Conservation (phyloP, 2,888 invertebrate species). For the Aphrophora alni region DNA sequence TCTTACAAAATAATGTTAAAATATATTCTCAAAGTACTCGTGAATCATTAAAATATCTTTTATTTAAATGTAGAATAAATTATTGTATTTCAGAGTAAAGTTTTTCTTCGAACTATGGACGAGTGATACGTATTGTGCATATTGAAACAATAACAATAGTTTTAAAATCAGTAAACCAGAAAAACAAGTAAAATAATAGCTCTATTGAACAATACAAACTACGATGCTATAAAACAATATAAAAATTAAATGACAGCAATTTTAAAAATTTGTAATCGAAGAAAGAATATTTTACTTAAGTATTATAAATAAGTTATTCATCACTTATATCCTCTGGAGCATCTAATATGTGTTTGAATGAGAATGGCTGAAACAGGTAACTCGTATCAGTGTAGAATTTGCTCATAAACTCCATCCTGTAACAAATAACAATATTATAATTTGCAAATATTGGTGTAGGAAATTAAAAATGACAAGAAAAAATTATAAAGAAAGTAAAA, state of each 20-base stretch:
- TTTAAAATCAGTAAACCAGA: too few species aligned
- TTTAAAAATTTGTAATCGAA: neutral
- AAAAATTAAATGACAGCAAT: neutral
- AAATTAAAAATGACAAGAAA: too few species aligned
- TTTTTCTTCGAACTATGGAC: too few species aligned
- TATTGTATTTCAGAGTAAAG: too few species aligned
- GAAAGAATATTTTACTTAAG: neutral
- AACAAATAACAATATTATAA: neutral
- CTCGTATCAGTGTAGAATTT: slow-evolving; percentile 32
- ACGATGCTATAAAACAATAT: neutral
- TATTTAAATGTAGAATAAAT: too few species aligned
- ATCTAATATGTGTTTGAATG: slow-evolving; percentile 30
- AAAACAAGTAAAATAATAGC: neutral
- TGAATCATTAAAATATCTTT: too few species aligned
- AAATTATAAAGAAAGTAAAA: too few species aligned
- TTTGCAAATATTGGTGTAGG: too few species aligned
- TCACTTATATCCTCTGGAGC: neutral
- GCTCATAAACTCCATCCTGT: slow-evolving; percentile 38
- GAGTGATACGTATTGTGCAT: too few species aligned
- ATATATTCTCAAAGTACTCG: too few species aligned
- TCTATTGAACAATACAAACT: neutral
- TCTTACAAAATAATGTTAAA: too few species aligned
- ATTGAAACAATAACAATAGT: too few species aligned
- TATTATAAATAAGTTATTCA: neutral
- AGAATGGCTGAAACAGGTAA: slow-evolving; percentile 30